phyloP scores from a whole-genome alignment of 2,797 vertebrate genomes.

The Rhyacichthys aspro region DNA sequence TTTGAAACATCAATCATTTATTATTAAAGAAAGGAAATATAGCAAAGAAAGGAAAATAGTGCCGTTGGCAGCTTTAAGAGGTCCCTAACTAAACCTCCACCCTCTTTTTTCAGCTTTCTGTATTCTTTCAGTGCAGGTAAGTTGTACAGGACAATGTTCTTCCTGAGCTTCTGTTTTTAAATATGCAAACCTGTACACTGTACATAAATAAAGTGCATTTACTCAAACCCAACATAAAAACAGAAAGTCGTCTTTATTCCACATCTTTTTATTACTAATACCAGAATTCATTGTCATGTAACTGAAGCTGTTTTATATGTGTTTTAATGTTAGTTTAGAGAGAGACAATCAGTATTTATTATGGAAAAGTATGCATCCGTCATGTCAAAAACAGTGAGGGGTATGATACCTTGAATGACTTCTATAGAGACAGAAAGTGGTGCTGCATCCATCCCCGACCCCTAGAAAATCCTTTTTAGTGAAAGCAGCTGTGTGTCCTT shows the following conservation, averaged over 20 bases:
- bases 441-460: slow-evolving; percentile 56
- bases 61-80: slow-evolving; percentile 64
- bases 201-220: too few relatives aligned
- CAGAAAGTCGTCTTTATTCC: slow-evolving; percentile 5
- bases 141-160: slow-evolving; percentile 20
- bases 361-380: too few relatives aligned
- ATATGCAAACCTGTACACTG: not conserved
- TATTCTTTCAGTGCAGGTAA: slow-evolving; percentile 29
- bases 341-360: too few relatives aligned
- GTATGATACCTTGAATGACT: slow-evolving; percentile 42
- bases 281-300: too few relatives aligned
- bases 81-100: slow-evolving; percentile 36
- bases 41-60: slow-evolving; percentile 49
- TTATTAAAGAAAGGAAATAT: slow-evolving; percentile 87
- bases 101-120: slow-evolving; percentile 32
- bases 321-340: too few relatives aligned
- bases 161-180: not conserved
- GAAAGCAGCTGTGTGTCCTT: slow-evolving; percentile 71
- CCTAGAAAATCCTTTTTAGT: slow-evolving; percentile 74
- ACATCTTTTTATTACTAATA: not conserved
- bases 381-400: too few relatives aligned
- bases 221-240: not conserved
- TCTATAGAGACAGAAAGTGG: slow-evolving; percentile 48
- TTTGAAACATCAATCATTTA: slow-evolving; percentile 98
- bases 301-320: too few relatives aligned